Evolutionary conservation across 2,888 invertebrate species (phyloP).

Genomic region (Gymnosoma rotundatum): DNA sequence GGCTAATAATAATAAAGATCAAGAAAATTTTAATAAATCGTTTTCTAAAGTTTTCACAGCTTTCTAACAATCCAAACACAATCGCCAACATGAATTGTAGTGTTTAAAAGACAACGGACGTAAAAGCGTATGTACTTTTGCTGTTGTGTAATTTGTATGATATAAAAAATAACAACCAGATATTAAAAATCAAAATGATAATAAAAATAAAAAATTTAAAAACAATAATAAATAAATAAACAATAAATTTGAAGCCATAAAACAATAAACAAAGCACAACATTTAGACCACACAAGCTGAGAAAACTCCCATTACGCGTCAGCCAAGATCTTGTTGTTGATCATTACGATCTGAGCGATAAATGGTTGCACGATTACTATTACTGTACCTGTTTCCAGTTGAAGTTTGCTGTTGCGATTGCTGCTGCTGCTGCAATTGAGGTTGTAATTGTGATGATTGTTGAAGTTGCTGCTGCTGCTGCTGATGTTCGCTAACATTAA

Average conservation of each 20-base stretch:
- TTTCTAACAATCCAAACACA: too few relatives aligned
- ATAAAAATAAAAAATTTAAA: slow-evolving; percentile 10
- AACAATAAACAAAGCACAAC: slow-evolving; percentile 45
- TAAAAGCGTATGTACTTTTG: slow-evolving; percentile 32
- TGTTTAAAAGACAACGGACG: slow-evolving; percentile 37
- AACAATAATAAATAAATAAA: slow-evolving; percentile 14
- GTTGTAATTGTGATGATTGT: slow-evolving; percentile 77
- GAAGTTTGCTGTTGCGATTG: slow-evolving; percentile 75
- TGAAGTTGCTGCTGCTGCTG: slow-evolving; percentile 68
- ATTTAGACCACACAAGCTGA: slow-evolving; percentile 90
- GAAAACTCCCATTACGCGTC: slow-evolving; percentile 92
- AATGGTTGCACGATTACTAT: slow-evolving; percentile 71
- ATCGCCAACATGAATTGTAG: not conserved
- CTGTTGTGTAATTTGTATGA: slow-evolving; percentile 23
- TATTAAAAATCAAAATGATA: not conserved
- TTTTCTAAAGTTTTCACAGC: too few relatives aligned
- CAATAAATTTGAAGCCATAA: not conserved
- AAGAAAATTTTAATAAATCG: too few relatives aligned
- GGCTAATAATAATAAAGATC: not conserved
- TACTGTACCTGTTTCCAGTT: slow-evolving; percentile 72
- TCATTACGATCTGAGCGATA: slow-evolving; percentile 69
- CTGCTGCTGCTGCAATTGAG: slow-evolving; percentile 78
- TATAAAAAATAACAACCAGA: not conserved
- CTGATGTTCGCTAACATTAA: slow-evolving; percentile 71
- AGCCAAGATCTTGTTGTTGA: slow-evolving; percentile 86